These are phyloP conservation scores for Nomada lathburiana DNA, from an alignment of 2,888 invertebrate species.

Conservation along the genomic window DNA sequence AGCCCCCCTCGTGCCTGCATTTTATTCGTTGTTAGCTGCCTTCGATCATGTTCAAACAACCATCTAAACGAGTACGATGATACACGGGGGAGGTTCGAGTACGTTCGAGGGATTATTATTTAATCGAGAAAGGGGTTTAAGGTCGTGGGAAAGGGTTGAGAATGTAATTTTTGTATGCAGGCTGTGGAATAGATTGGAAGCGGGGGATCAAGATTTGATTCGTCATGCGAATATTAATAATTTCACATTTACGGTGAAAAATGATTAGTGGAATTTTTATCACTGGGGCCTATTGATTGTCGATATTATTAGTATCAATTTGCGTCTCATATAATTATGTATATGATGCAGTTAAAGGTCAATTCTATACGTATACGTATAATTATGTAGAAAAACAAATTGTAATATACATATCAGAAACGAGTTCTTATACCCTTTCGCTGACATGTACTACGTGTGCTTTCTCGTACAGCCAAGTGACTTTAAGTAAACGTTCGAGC, in stretches of 20 bases:
- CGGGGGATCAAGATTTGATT: neutral
- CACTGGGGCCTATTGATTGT: too few species aligned
- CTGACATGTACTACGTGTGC: constrained; percentile 11
- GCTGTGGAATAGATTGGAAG: neutral
- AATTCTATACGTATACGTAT: too few species aligned
- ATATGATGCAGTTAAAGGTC: too few species aligned
- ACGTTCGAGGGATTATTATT: constrained; percentile 2
- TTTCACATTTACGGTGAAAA: too few species aligned
- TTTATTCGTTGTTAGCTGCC: constrained; percentile 8
- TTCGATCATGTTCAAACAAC: constrained; percentile 4
- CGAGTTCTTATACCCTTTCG: neutral
- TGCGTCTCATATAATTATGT: too few species aligned
- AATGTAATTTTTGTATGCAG: neutral
- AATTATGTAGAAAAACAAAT: too few species aligned
- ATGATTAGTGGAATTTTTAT: too few species aligned
- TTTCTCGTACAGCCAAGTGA: constrained; percentile 11
- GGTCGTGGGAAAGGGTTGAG: constrained; percentile 19
- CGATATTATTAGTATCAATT: too few species aligned
- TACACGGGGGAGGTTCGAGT: neutral
- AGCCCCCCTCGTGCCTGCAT: neutral
- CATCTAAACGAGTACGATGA: constrained; percentile 6
- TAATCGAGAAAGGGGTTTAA: neutral
- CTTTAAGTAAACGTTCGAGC: neutral
- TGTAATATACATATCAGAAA: too few species aligned
- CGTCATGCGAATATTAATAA: too few species aligned